These are phyloP conservation scores for Drosophila pseudotakahashii DNA, from an alignment of 2,888 invertebrate species.

Conservation along the genomic window DNA sequence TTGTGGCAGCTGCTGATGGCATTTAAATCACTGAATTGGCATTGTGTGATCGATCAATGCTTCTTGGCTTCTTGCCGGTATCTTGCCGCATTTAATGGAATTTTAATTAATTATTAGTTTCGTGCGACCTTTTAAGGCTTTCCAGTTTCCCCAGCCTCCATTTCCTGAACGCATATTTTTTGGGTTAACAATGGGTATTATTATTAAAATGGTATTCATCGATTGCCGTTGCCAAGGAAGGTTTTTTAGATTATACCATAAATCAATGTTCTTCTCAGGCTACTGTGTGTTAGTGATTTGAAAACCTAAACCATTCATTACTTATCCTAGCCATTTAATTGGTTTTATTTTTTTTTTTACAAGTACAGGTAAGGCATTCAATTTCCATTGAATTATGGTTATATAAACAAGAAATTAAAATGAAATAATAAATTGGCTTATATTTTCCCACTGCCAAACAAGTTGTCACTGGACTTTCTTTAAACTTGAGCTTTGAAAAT, in stretches of 20 bases:
- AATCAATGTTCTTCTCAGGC: conserved; percentile 5
- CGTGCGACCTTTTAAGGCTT: conserved; percentile 31
- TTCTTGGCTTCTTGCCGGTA: conserved; percentile 3
- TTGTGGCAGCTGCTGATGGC: conserved; percentile 59
- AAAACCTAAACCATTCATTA: conserved; percentile 10
- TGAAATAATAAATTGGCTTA: conserved; percentile 31
- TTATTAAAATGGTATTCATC: background rate
- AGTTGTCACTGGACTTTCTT: conserved; percentile 33
- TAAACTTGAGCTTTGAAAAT: conserved; percentile 22
- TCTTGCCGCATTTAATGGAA: conserved; percentile 65
- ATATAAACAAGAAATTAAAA: conserved; percentile 14
- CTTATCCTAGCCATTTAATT: conserved; percentile 1
- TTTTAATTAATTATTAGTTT: conserved; percentile 72
- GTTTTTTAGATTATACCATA: background rate
- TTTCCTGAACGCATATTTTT: conserved; percentile 4
- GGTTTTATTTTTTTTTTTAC: conserved; percentile 9
- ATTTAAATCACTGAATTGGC: conserved; percentile 64
- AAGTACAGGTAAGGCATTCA: no score
- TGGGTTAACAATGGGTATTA: conserved; percentile 12
- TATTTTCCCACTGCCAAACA: conserved; percentile 28
- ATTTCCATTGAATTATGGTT: conserved; percentile 14
- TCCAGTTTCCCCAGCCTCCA: conserved; percentile 12
- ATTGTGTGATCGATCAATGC: conserved; percentile 46
- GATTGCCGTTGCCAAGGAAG: conserved; percentile 1
- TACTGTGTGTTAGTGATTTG: background rate